Evolutionary conservation across 2,113 vertebrate species (phyloP).

Genomic region (rat (Rattus norvegicus)): GRCr8 NC_086020.1:26865501-26866000

Average conservation of each 20-base stretch:
- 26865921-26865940: not conserved
- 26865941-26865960: not conserved
- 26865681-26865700: conserved; percentile 76
- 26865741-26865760: not conserved
- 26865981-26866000: not conserved
- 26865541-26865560: not conserved
- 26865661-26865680: conserved; percentile 57
- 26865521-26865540: not conserved
- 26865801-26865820: not conserved
- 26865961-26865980: not conserved
- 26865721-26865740: conserved; percentile 23
- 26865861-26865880: not conserved
- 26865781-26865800: not conserved
- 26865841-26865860: not conserved
- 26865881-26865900: not conserved
- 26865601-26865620: conserved; percentile 52
- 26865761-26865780: not conserved
- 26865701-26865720: conserved; percentile 18
- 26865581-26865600: not conserved
- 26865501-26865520: not conserved
- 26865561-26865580: conserved; percentile 48
- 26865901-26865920: not conserved
- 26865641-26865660: conserved; percentile 56
- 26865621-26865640: conserved; percentile 61
- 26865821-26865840: not conserved